These are phyloP conservation scores for Grammomys dolichurus DNA, from an alignment of 2,113 vertebrate species.

Conservation along the genomic window DNA sequence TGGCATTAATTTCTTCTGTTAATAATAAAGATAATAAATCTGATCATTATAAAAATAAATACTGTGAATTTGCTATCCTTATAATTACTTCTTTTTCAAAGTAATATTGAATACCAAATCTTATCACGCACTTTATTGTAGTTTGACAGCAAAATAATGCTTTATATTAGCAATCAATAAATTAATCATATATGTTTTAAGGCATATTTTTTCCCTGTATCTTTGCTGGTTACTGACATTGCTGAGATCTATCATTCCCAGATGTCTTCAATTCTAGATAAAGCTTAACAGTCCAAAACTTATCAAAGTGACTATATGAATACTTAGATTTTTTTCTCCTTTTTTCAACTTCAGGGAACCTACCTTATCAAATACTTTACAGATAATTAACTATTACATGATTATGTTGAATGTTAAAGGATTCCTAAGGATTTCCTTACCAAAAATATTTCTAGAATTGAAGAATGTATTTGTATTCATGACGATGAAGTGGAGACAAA, in stretches of 20 bases:
- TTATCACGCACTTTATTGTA: background rate
- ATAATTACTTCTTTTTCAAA: background rate
- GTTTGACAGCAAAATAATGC: background rate
- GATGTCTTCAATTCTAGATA: constrained; percentile 27
- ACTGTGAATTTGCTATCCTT: background rate
- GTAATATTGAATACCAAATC: background rate
- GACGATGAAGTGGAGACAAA: background rate
- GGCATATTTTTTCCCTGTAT: background rate
- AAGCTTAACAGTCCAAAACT: constrained; percentile 47
- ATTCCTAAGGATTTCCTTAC: background rate
- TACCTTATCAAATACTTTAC: constrained; percentile 20
- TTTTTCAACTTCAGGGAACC: constrained; percentile 33
- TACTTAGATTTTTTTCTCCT: background rate
- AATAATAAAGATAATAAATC: background rate
- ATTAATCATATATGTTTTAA: constrained; percentile 15
- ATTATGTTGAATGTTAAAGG: background rate
- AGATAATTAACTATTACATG: background rate
- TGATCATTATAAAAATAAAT: background rate
- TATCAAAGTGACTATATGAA: background rate
- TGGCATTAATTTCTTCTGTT: background rate
- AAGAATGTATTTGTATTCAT: background rate
- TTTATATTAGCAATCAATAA: background rate
- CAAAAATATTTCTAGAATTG: background rate
- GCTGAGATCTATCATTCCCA: background rate
- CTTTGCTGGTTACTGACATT: background rate